Conservation (phyloP, 2,113 vertebrate species). For the Poeciliopsis prolifica region DNA sequence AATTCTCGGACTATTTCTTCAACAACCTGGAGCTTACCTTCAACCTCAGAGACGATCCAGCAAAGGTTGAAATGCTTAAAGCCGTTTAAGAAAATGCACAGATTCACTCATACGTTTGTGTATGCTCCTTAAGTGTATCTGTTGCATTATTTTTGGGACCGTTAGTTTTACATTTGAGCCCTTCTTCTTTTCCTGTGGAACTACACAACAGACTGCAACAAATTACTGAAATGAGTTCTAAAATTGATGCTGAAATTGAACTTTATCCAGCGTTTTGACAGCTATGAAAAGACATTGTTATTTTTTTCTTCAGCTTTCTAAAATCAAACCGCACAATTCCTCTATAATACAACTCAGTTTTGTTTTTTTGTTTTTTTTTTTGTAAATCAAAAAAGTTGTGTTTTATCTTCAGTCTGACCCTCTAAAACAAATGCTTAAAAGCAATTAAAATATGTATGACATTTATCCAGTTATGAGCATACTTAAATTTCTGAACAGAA, state of each 20-base stretch:
- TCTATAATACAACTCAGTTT: neutral
- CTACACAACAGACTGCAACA: no score
- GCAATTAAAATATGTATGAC: neutral
- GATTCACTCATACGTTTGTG: neutral
- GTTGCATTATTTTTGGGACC: neutral
- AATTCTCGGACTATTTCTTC: conserved; percentile 96
- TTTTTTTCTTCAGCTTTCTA: neutral
- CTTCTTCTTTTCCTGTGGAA: no score
- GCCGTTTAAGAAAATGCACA: neutral
- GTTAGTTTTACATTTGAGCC: neutral
- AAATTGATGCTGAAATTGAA: neutral
- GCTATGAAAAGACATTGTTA: neutral
- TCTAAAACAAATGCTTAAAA: neutral
- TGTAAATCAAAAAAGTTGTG: neutral
- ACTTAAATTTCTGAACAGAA: neutral
- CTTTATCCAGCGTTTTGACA: neutral
- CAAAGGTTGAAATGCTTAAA: conserved; percentile 81
- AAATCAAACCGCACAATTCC: neutral
- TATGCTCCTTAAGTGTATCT: neutral
- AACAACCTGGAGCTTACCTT: conserved; percentile 96
- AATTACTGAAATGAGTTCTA: no score
- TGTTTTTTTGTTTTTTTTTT: neutral
- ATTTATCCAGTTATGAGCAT: neutral
- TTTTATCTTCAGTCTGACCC: neutral
- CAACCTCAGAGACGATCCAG: conserved; percentile 91